Base-by-base conservation (phyloP, 2,113 vertebrate genomes). In the Myxocyprinus asiaticus region DNA sequence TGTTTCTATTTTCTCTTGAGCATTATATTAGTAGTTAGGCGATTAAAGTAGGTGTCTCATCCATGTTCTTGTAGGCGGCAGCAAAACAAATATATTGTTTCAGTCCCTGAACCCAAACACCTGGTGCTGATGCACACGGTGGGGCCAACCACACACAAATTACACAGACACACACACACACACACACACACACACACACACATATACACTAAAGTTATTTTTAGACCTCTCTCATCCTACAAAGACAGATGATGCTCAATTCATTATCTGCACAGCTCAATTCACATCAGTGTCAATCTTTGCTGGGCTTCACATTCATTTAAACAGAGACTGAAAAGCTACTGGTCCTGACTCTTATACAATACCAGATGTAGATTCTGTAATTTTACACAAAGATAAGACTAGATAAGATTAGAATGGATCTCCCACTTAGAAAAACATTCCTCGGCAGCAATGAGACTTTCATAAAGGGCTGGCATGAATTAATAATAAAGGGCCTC, bases 351-450 rank as follows among this genome's bases (percentile, higher is more conserved):
- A 4, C 66, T 76, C 67, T 45, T 69, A 69, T 79, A 45, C 73
- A 63, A 78, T 71, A 78, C 68, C 73, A 33, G 33, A 77, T 84
- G 72, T 78, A 66, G 70, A 86, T 82, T 85, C 83, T 81, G 85
- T 83, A 77, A 87, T 76, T 81, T 64, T 75, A 87, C 74, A 85
- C 71, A 85, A 84, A 85, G 80, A 81, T 48, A 65, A 67, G 71
- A 83, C 64, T n/a, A n/a, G n/a, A n/a, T n/a, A n/a, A 87, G 86
- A 87, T 85, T 77, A 88, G 68, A 47, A 74, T 15, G 61, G 75
- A 86, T 63, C 82, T 79, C 68, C 73, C 73, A 65, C 78, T 76
- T 82, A 88, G 85, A 71, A 80, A 83, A 81, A 56, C 4, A 64
- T 72, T 75, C 80, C 85, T 82, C 67, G 33, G 77, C 51, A 61